Conservation (phyloP, 2,797 vertebrate genomes). For the Dicrostonyx torquatus region DNA sequence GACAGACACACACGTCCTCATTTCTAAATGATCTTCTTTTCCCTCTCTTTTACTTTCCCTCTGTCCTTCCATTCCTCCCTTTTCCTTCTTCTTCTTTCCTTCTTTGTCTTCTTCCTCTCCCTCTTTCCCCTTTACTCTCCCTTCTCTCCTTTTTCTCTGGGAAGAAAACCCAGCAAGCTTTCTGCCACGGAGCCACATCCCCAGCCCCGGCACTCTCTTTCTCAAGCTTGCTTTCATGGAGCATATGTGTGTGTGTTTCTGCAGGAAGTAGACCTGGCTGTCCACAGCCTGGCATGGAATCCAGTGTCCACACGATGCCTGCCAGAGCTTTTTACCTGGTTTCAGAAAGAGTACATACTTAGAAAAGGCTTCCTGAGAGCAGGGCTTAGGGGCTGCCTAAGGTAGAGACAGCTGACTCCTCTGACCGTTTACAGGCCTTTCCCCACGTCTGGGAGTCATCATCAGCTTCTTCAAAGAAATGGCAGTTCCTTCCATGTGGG, state of each 20-base stretch:
- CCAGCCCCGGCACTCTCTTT: not conserved
- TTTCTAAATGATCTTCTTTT: not conserved
- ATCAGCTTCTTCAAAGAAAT: not conserved
- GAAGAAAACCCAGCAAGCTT: not conserved
- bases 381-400: fast-evolving
- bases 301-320: not conserved
- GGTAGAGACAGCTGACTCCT: not conserved
- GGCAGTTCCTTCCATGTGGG: not conserved
- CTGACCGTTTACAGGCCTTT: not conserved
- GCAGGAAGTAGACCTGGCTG: not conserved
- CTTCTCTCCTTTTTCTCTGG: not conserved
- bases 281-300: too few relatives aligned
- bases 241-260: not conserved
- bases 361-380: not conserved
- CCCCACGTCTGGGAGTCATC: not conserved
- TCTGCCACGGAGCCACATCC: not conserved
- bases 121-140: too few relatives aligned
- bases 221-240: not conserved
- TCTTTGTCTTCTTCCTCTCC: too few relatives aligned
- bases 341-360: not conserved
- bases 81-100: too few relatives aligned
- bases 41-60: too few relatives aligned
- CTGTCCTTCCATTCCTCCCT: too few relatives aligned
- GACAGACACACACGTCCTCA: too few relatives aligned
- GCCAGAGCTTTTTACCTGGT: not conserved